These are phyloP conservation scores for Diprion similis DNA, from an alignment of 1,140 invertebrate genomes.

Conservation along the genomic window DNA sequence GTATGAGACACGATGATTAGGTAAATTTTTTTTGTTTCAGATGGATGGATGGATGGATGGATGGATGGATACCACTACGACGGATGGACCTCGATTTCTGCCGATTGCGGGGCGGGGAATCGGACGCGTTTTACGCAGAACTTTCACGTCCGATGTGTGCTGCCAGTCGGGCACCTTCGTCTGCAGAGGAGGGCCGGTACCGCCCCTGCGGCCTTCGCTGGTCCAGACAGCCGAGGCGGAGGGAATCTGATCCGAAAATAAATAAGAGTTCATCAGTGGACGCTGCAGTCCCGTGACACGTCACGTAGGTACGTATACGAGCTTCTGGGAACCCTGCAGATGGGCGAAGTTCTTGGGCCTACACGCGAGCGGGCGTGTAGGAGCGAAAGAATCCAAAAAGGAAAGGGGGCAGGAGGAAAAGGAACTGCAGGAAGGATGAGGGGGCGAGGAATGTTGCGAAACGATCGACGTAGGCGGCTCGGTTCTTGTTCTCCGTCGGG, in stretches of 20 bases:
- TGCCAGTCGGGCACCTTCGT: conserved; percentile 19
- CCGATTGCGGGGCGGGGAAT: not conserved
- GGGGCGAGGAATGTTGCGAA: conserved; percentile 26
- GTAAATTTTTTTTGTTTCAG: no score
- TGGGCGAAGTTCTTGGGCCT: conserved; percentile 1
- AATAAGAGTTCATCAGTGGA: conserved; percentile 37
- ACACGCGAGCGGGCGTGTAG: conserved; percentile 13
- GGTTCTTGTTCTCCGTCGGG: conserved; percentile 27
- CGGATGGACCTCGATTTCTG: conserved; percentile 23
- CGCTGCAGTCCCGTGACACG: not conserved
- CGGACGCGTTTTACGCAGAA: conserved; percentile 13
- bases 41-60: no score
- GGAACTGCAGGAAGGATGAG: conserved; percentile 13
- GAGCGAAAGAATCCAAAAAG: conserved; percentile 7
- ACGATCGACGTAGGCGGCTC: conserved; percentile 28
- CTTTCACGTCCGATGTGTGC: conserved; percentile 1
- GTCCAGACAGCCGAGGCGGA: conserved; percentile 18
- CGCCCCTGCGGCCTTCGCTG: conserved; percentile 6
- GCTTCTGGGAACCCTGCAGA: conserved; percentile 28
- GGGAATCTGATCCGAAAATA: conserved; percentile 34
- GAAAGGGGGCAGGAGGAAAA: conserved; percentile 8
- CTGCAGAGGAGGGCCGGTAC: not conserved
- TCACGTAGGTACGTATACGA: conserved; percentile 24
- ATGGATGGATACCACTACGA: conserved; percentile 22
- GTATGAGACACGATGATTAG: no score